Evolutionary conservation across 1,140 invertebrate genomes (phyloP), one percentile per base, ranked within the genome.

Genomic region (Cydia amplana): DNA sequence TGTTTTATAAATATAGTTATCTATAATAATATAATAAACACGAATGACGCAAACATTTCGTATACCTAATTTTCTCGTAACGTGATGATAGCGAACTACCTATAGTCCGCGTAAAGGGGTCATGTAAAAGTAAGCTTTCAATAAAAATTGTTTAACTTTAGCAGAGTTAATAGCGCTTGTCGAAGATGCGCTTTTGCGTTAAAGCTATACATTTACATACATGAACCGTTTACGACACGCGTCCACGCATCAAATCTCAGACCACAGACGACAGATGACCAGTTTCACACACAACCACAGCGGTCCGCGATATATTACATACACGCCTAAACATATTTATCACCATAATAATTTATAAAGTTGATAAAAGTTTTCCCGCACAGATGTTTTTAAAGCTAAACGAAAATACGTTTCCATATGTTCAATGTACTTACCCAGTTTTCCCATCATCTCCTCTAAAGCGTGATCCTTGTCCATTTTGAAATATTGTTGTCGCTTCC

Each of bases 391-490:
- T 36, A 70, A 60, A 60, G 16, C 28, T 67, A 32, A 67, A 67
- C 6, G 70, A 25, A 73, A 49, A 28, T 73, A 16, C 3, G 4
- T 5, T 14, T 12, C 72, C 87, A 90, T 88, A 90, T 88, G 88
- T 78, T 84, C 55, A 75, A 32, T 72, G 25, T 63, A 92, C 94
- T 94, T 79, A 95, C 94, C 94, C 75, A 96, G 85, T 83, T 95
- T 95, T 16, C 93, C 93, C 95, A 96, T 95, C 78, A 96, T 93
- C 75, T 95, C 94, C 80, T 96, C 95, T 18, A 96, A 83, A 32
- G 95, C 94, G 75, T 91, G 94, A 87, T 96, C 95, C 74, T 95
- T 94, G 80, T 94, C 95, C 93, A 95, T 95, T 74, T 70, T 88
- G 77, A 32, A n/a, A 16, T 25, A 36, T 72, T 10, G 7, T n/a